These are phyloP conservation scores for Paracentrotus lividus DNA, from an alignment of 53 echinoderm and acorn worm species.

Conservation along the genomic window DNA sequence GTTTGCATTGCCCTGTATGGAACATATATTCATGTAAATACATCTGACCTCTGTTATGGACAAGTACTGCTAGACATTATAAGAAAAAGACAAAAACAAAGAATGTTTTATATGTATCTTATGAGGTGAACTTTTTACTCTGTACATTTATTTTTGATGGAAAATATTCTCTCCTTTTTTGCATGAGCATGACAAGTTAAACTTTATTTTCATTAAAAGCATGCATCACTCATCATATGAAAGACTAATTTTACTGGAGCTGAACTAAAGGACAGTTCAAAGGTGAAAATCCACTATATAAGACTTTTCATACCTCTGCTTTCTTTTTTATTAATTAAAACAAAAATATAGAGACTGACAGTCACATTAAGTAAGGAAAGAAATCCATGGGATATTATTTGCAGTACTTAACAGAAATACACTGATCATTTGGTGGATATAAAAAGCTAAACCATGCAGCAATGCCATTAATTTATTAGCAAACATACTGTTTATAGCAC, in stretches of 20 bases:
- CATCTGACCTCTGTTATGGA: slow-evolving; percentile 33
- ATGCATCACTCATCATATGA: neutral
- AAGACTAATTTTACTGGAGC: neutral
- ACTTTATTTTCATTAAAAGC: neutral
- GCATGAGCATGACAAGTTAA: neutral
- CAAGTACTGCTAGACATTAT: slow-evolving; percentile 53
- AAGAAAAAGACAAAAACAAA: neutral
- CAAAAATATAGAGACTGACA: no score
- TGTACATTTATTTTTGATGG: slow-evolving; percentile 14
- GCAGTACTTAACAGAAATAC: neutral
- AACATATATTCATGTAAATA: slow-evolving; percentile 30
- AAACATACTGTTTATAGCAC: neutral
- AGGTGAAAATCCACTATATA: neutral
- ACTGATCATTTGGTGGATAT: neutral
- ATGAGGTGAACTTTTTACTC: neutral
- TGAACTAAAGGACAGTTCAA: neutral
- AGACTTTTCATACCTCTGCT: neutral
- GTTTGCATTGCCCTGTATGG: neutral
- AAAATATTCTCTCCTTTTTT: neutral
- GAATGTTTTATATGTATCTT: slow-evolving; percentile 1
- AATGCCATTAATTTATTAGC: neutral
- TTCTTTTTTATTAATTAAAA: no score
- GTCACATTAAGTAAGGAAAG: neutral
- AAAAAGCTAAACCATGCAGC: neutral
- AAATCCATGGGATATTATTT: neutral